Base-by-base conservation (phyloP, 2,888 invertebrate genomes). In the Acrobasis repandana region DNA sequence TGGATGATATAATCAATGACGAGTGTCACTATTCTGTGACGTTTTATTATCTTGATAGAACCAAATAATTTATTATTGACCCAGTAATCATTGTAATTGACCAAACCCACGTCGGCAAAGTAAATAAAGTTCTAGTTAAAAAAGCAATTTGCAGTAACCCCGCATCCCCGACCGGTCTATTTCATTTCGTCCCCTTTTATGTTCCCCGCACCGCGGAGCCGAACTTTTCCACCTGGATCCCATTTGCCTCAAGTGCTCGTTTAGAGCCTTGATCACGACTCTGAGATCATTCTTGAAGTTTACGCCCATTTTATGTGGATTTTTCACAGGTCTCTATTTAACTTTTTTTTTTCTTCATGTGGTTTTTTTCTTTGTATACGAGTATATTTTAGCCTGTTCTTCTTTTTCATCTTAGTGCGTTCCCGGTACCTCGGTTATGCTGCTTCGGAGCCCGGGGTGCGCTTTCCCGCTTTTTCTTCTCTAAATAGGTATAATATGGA, bases 231-330 rank as follows among this genome's bases (percentile, higher is more conserved):
- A 77, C 79, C 77, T 79, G 79, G 74, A 75, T 74, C 71, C 74
- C 75, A 83, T 82, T 83, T 77, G 71, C 74, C 74, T 80, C 75
- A 78, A 83, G 79, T 78, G 74, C 75, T 74, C 74, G 69, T 77
- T 84, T 75, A 76, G 73, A 68, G 71, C 72, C 75, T 72, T 72
- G 78, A 79, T 79, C 74, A 76, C 74, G 71, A 66, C 64, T 67
- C 73, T 70, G 70, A 73, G 73, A 79, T 78, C 71, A 78, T 77
- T 78, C 78, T 75, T 69, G 64, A 77, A 76, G 65, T 76, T 76
- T 74, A 71, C 64, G 65, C 69, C 60, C 68, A 65, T 68, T 73
- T 70, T 70, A 69, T 63, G 65, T 63, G 63, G 68, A 65, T 66
- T 73, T 74, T 72, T 69, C 62, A 65, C 56, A 63, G 61, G 68